Evolutionary conservation across 30 jellyfish, hydroid and myxozoan genomes (phyloP).

Genomic region (Hydractinia symbiolongicarpus): DNA sequence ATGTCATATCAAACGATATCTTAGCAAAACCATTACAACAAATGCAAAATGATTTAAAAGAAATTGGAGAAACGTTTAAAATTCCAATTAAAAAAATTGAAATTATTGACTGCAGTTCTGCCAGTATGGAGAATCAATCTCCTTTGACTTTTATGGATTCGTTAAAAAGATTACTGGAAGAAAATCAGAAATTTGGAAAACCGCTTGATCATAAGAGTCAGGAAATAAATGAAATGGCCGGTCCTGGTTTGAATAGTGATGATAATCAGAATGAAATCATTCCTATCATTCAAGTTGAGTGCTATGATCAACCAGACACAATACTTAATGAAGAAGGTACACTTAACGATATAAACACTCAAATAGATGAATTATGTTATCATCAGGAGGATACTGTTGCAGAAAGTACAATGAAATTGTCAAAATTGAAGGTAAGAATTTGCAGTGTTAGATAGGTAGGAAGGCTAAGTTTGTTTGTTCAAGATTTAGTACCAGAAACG

Average conservation of each 20-base stretch:
- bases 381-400: not conserved
- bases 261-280: not conserved
- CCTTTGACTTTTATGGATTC: not conserved
- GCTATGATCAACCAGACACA: not conserved
- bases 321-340: not conserved
- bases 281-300: slow-evolving; percentile 4
- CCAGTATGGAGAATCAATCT: not conserved
- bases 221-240: not conserved
- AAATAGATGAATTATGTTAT: not conserved
- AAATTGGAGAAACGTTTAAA: not conserved
- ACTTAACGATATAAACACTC: not conserved
- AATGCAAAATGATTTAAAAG: slow-evolving; percentile 6
- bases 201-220: not conserved
- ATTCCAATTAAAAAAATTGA: not conserved
- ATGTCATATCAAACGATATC: not conserved
- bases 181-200: not conserved
- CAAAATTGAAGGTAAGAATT: not conserved
- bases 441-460: too few species aligned
- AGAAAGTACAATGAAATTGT: not conserved
- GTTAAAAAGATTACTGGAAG: not conserved
- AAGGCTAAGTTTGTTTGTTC: too few species aligned
- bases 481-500: too few species aligned
- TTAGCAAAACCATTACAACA: not conserved
- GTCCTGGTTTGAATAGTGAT: not conserved
- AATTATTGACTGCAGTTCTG: not conserved